Conservation (phyloP, 1,140 invertebrate genomes). For the Asbolus verrucosus region DNA sequence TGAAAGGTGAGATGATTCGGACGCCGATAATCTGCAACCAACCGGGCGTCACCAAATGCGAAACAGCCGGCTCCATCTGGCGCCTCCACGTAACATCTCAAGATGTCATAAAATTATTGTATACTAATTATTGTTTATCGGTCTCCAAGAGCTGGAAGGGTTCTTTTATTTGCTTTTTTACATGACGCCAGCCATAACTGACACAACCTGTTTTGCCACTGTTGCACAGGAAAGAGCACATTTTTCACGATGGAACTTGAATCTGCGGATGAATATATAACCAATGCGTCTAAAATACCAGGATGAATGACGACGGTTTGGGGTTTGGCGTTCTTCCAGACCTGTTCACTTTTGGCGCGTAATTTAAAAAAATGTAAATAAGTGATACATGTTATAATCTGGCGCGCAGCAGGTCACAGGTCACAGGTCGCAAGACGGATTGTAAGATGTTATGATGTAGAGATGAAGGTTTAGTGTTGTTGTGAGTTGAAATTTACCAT, state of each 20-base stretch:
- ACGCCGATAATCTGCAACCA: constrained; percentile 54
- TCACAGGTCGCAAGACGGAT: constrained; percentile 57
- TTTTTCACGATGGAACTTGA: constrained; percentile 26
- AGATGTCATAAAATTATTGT: constrained; percentile 58
- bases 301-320: not conserved
- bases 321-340: too few species aligned
- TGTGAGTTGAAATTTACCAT: constrained; percentile 33
- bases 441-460: constrained; percentile 30
- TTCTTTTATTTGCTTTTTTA: constrained; percentile 57
- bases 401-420: constrained; percentile 54
- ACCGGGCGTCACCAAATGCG: constrained; percentile 30
- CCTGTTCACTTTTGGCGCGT: constrained; percentile 5
- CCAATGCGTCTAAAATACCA: too few species aligned
- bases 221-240: constrained; percentile 47
- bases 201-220: constrained; percentile 62
- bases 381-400: constrained; percentile 20
- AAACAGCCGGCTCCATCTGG: constrained; percentile 56
- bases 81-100: constrained; percentile 43
- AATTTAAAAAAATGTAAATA: constrained; percentile 34
- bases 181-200: constrained; percentile 54
- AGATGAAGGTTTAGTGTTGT: not conserved
- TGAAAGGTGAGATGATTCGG: constrained; percentile 50
- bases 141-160: constrained; percentile 51
- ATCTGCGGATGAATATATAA: too few species aligned
- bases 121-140: constrained; percentile 60